Conservation (phyloP, 1,140 invertebrate species). For the Ephestia elutella region DNA sequence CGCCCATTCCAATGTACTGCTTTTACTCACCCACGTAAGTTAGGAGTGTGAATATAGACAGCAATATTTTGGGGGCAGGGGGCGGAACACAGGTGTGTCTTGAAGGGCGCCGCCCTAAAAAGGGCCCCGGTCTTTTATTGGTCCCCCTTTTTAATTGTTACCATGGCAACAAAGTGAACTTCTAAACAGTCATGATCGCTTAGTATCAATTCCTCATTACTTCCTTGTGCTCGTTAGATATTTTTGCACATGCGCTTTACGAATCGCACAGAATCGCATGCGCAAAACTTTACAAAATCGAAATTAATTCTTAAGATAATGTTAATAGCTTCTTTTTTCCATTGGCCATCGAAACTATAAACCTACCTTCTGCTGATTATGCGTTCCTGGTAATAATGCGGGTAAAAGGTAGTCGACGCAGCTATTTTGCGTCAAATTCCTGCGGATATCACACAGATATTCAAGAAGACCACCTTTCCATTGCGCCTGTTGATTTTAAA, state of each 20-base stretch:
- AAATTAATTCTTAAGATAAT: neutral
- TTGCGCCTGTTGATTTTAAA: too few relatives aligned
- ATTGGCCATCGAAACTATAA: neutral
- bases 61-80: neutral
- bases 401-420: constrained; percentile 8
- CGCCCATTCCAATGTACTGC: too few relatives aligned
- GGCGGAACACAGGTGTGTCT: neutral
- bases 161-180: neutral
- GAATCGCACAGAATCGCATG: neutral
- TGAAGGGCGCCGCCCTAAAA: neutral
- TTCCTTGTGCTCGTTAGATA: neutral
- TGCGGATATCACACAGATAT: too few relatives aligned
- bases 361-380: neutral
- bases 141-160: neutral
- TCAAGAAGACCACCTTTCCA: too few relatives aligned
- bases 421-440: neutral
- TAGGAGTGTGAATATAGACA: neutral
- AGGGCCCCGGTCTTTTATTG: neutral
- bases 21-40: too few relatives aligned
- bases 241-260: constrained; percentile 4
- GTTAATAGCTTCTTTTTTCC: neutral
- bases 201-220: neutral
- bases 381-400: constrained; percentile 23
- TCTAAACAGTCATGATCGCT: neutral
- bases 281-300: neutral